These are phyloP conservation scores for Plodia interpunctella DNA, from an alignment of 1,140 invertebrate genomes.

Conservation along the genomic window DNA sequence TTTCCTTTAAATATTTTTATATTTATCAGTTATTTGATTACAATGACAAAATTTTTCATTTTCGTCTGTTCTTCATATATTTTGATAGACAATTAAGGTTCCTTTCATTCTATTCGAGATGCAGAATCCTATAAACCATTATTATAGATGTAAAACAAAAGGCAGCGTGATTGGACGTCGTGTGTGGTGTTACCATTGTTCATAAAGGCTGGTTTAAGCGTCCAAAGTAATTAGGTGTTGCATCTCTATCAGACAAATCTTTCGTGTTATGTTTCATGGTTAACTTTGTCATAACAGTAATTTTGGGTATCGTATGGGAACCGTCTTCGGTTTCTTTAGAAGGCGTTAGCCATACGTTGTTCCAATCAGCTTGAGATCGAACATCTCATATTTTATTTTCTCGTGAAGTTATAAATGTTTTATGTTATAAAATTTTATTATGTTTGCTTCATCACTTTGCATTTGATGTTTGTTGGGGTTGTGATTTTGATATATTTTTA, in stretches of 20 bases:
- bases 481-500: no score
- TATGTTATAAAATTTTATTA: background rate
- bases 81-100: no score
- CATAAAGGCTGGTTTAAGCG: slow-evolving; percentile 29
- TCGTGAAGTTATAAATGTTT: slow-evolving; percentile 3
- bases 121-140: slow-evolving; percentile 13
- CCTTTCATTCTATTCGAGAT: background rate
- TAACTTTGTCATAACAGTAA: slow-evolving; percentile 16
- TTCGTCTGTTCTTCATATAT: no score
- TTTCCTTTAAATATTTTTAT: no score
- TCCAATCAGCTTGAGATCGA: background rate
- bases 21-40: no score
- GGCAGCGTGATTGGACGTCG: slow-evolving; percentile 47
- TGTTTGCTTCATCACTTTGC: background rate
- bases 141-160: slow-evolving; percentile 38
- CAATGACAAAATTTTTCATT: no score
- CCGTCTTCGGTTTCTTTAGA: background rate
- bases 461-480: background rate
- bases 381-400: slow-evolving; percentile 2
- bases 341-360: background rate
- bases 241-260: slow-evolving; percentile 35
- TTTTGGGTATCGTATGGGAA: background rate
- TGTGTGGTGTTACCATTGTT: slow-evolving; percentile 47
- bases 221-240: slow-evolving; percentile 41
- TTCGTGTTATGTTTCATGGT: slow-evolving; percentile 15